Evolutionary conservation across 2,888 invertebrate genomes (phyloP), one percentile per base, ranked within the genome.

Genomic region (Synergus gifuensis): DNA sequence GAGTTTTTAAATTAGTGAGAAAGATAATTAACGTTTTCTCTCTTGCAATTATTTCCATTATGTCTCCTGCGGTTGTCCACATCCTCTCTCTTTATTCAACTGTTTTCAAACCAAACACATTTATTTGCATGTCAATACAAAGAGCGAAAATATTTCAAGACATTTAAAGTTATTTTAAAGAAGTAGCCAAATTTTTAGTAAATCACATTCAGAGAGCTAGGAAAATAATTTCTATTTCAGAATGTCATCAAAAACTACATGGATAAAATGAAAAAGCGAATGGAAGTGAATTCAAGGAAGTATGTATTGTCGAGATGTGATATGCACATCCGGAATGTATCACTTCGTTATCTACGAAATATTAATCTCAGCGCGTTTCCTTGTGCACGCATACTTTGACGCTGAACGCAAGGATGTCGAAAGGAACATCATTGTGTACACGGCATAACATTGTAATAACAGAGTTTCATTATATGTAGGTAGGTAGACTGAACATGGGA

Each of bases 401-500:
- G 28, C 28, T 28, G 28, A 28, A 28, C 78, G 81, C 81, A 81
- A 83, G 79, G 83, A 84, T 80, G 83, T 83, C 88, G 86, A 88
- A 86, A 88, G 85, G 85, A 84, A 86, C 84, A 85, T 91, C 84
- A 85, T 91, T 90, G 90, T 90, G 89, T 86, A 86, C 88, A 87
- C 88, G 89, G 87, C 87, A 88, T 89, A 90, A 90, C 90, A 88
- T 88, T 87, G 90, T 89, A 91, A 90, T 91, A 91, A 91, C 90
- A 90, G 91, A 85, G 91, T 91, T 91, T 88, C 90, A 90, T 91
- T 91, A 90, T 90, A 88, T 87, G 87, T 86, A 85, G 83, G 87
- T 87, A 88, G 84, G 79, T 87, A 89, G 86, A 87, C 85, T 84
- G 85, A 83, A 84, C 79, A 87, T 80, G 80, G 87, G 88, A 90